Percentiles rank a stretch among this genome's conserved stretches.
Conservation (phyloP, 2,888 invertebrate species). For the Hyppa rectilinea region DNA sequence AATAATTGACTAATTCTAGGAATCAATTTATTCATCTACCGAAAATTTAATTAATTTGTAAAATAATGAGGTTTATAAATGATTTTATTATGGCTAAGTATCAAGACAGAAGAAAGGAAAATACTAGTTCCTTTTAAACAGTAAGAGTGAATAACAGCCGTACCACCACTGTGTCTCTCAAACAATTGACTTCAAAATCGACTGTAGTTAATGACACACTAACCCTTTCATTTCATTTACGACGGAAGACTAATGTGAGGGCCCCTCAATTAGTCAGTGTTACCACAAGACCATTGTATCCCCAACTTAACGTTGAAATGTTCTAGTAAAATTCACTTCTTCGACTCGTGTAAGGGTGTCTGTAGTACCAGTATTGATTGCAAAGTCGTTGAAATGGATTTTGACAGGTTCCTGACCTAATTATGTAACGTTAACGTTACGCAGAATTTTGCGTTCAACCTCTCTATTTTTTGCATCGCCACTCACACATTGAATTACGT, state of each 20-base stretch:
- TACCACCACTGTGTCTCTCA: conserved; percentile 7
- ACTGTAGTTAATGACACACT: conserved; percentile 46
- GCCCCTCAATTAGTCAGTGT: conserved; percentile 61
- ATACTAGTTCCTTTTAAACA: background rate
- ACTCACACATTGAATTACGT: conserved; percentile 1
- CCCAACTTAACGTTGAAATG: conserved; percentile 49
- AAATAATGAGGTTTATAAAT: background rate
- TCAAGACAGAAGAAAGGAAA: background rate
- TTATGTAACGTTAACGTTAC: background rate
- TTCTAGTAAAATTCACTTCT: conserved; percentile 39
- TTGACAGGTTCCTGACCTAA: background rate
- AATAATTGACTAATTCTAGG: background rate
- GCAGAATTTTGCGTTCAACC: background rate
- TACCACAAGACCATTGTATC: conserved; percentile 57
- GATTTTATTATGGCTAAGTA: background rate
- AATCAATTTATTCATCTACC: background rate
- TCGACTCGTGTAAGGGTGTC: conserved; percentile 9
- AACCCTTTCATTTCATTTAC: conserved; percentile 65
- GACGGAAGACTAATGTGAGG: conserved; percentile 58
- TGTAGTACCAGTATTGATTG: conserved; percentile 23
- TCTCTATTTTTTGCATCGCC: background rate
- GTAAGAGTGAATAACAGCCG: conserved; percentile 3
- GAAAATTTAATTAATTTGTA: background rate
- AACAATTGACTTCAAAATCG: conserved; percentile 45
- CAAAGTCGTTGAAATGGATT: background rate